Evolutionary conservation across 2,113 vertebrate genomes (phyloP), one percentile per base, ranked within the genome.

Genomic region (Chaetops frenatus): DNA sequence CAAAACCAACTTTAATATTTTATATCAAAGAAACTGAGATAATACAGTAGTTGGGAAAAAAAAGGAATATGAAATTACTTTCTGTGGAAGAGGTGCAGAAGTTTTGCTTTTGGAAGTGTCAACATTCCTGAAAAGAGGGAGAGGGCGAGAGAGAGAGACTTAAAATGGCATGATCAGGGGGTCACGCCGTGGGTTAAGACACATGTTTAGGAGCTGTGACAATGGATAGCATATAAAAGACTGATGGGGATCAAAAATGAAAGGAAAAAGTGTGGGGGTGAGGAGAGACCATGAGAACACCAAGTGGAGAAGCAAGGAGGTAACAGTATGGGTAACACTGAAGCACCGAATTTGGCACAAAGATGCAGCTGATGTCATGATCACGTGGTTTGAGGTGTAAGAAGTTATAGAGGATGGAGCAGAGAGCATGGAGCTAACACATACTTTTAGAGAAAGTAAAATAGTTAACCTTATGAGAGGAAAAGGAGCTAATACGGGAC

Each of bases 1-100:
- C 65, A 92, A 92, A 94, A 82, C 15, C 44, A 91, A 87, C 57
- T 87, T 79, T 72, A 94, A 62, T 91, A 86, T 91, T 95, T 78
- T 45, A 72, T 94, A 72, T 81, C 77, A 81, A 79, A 94, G 74
- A 33, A 67, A 78, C 47, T 56, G 31, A 76, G 50, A 95, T 84
- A 84, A 67, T 91, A 42, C 2, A 13, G 51, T 27, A 69, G 31
- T 25, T 83, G 29, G 23, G n/a, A 90, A 81, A 76, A 44, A 15
- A 67, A 88, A 15, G 19, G 19, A 70, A 74, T 66, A 64, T 58
- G 27, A 86, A 88, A 81, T 35, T 64, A 64, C 10, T 56, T 86
- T 64, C 36, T 81, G 53, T 25, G 11, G 35, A 56, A 91, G 36
- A 36, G 25, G 14, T 51, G 36, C 42, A 69, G 47, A 45, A 72